Evolutionary conservation across 2,888 invertebrate species (phyloP).

Genomic region (Ptychoptera contaminata): DNA sequence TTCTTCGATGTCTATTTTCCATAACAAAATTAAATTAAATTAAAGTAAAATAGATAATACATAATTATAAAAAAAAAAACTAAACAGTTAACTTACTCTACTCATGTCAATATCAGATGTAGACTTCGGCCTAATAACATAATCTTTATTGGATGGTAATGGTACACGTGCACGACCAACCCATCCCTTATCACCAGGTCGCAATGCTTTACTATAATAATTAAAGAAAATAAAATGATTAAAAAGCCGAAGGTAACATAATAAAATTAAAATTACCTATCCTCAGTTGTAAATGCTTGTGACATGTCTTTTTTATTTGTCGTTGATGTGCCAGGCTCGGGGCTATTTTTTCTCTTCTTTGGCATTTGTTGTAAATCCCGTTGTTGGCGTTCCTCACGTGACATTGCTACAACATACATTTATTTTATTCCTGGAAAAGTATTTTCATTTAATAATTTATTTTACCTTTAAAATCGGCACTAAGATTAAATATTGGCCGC

Average conservation of each 20-base stretch:
- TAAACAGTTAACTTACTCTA: slow-evolving; percentile 36
- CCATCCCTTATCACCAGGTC: slow-evolving; percentile 95
- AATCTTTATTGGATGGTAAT: slow-evolving; percentile 87
- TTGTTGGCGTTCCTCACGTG: slow-evolving; percentile 85
- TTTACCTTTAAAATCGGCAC: slow-evolving; percentile 61
- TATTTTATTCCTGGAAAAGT: slow-evolving; percentile 4
- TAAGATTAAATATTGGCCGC: slow-evolving; percentile 90
- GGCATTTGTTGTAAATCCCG: slow-evolving; percentile 80
- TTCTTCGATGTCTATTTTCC: slow-evolving; percentile 52
- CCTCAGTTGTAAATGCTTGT: slow-evolving; percentile 44
- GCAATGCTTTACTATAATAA: slow-evolving; percentile 38
- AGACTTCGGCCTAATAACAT: slow-evolving; percentile 87
- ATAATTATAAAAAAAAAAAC: slow-evolving; percentile 7
- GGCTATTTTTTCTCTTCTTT: slow-evolving; percentile 21
- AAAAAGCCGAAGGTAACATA: no score
- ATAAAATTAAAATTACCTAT: slow-evolving; percentile 30
- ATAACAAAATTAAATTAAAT: slow-evolving; percentile 3
- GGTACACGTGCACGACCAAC: slow-evolving; percentile 90
- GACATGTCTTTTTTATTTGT: slow-evolving; percentile 40
- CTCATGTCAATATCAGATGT: slow-evolving; percentile 76
- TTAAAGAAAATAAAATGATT: slow-evolving; percentile 3
- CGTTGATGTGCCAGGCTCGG: slow-evolving; percentile 32
- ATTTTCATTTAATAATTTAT: slow-evolving; percentile 19
- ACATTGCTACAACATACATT: slow-evolving; percentile 43
- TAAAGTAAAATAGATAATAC: slow-evolving; percentile 1